These are phyloP conservation scores for Augiades crinisus DNA, from an alignment of 2,888 invertebrate genomes.

Conservation along the genomic window DNA sequence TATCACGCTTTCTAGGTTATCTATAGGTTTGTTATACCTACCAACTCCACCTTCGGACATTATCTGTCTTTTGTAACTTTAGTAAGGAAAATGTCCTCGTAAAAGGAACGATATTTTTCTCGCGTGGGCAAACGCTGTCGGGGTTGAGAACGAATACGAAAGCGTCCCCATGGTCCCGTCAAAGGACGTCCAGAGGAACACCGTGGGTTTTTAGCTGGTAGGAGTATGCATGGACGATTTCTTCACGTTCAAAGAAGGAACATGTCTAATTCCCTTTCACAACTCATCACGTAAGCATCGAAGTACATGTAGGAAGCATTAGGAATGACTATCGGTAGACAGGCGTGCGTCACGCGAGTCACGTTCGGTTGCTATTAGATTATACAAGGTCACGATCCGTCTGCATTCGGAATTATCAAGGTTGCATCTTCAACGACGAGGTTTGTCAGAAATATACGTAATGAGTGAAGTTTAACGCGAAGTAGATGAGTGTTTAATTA, in stretches of 20 bases:
- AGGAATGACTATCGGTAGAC: constrained; percentile 3
- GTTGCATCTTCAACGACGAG: constrained; percentile 3
- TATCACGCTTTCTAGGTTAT: too few species aligned
- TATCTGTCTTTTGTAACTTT: too few species aligned
- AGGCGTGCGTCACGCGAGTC: constrained; percentile 4
- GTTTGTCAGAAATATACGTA: constrained; percentile 8
- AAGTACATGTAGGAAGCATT: not conserved
- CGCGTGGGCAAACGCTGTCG: too few species aligned
- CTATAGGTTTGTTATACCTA: too few species aligned
- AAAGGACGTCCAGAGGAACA: too few species aligned
- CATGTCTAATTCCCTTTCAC: not conserved
- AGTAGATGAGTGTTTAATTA: not conserved
- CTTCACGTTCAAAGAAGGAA: not conserved
- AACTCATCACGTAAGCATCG: not conserved
- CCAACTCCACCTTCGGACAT: too few species aligned
- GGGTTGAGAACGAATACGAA: too few species aligned
- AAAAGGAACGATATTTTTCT: too few species aligned
- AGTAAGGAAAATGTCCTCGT: too few species aligned
- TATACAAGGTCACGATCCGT: constrained; percentile 15
- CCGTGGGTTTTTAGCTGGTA: too few species aligned
- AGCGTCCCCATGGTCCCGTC: too few species aligned
- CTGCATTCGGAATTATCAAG: constrained; percentile 8
- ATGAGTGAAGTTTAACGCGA: not conserved
- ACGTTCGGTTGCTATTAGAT: constrained; percentile 7
- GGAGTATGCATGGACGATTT: not conserved